Percentiles rank a stretch among this genome's conserved stretches.
Conservation (phyloP, 2,113 vertebrate genomes). For the Hymenochirus boettgeri region DNA sequence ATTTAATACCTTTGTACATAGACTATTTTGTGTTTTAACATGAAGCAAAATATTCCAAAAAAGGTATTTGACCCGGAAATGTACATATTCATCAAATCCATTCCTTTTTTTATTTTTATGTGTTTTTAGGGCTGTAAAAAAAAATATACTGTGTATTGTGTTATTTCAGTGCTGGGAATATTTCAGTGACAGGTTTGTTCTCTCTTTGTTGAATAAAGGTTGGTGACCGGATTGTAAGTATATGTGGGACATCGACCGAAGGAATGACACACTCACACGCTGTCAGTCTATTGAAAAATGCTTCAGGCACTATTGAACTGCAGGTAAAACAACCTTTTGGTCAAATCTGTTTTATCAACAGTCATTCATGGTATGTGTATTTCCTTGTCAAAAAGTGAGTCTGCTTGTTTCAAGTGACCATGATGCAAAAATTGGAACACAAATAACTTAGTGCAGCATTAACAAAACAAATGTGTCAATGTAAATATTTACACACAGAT, state of each 20-base stretch:
- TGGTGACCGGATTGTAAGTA: conserved; percentile 89
- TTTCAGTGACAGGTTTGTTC: background rate
- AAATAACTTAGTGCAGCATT: too few relatives aligned
- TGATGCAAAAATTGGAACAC: too few relatives aligned
- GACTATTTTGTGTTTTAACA: too few relatives aligned
- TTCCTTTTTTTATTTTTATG: background rate
- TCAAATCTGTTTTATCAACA: conserved; percentile 8
- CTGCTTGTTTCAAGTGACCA: too few relatives aligned
- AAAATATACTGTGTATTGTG: background rate
- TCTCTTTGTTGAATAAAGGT: conserved; percentile 61
- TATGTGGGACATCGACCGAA: conserved; percentile 82
- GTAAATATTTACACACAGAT: too few relatives aligned
- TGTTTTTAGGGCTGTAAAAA: background rate
- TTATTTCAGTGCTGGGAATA: conserved; percentile 1
- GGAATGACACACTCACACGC: conserved; percentile 91
- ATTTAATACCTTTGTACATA: too few relatives aligned
- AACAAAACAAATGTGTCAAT: too few relatives aligned
- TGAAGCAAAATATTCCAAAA: too few relatives aligned
- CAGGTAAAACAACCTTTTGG: conserved; percentile 68
- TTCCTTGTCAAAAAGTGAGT: too few relatives aligned
- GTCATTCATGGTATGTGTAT: too few relatives aligned
- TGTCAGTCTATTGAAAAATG: conserved; percentile 84
- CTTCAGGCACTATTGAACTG: conserved; percentile 79
- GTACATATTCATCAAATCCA: background rate
- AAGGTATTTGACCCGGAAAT: background rate